Evolutionary conservation across 2,113 vertebrate species (phyloP).

Genomic region (Rhea pennata): DNA sequence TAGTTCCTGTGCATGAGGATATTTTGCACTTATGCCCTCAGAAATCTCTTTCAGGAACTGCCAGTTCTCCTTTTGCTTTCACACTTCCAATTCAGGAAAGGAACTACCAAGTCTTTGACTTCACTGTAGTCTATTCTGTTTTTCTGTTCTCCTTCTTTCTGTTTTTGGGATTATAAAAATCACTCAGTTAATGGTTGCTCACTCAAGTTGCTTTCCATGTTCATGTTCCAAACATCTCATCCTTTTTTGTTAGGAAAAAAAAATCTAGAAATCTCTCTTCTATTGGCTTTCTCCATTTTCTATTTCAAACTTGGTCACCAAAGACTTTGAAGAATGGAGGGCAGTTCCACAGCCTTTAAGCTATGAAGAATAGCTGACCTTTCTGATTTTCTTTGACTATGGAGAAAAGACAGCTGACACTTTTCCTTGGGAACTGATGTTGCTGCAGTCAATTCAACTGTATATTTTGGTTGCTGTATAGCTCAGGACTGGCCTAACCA

Average conservation of each 20-base stretch:
- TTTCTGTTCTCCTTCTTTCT: neutral
- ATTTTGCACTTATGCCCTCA: neutral
- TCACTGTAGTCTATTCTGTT: neutral
- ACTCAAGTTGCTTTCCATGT: neutral
- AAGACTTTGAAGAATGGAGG: neutral
- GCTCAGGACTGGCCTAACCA: neutral
- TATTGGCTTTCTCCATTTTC: neutral
- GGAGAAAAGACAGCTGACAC: neutral
- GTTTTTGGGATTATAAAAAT: neutral
- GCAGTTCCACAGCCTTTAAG: neutral
- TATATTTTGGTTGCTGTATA: neutral
- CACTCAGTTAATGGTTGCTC: neutral
- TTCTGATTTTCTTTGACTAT: neutral
- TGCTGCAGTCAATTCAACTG: neutral
- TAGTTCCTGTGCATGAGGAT: neutral
- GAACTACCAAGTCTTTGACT: neutral
- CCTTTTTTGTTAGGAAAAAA: neutral
- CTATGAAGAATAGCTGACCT: neutral
- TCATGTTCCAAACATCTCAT: neutral
- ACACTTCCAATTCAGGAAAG: neutral
- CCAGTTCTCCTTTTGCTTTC: neutral
- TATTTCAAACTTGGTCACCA: neutral
- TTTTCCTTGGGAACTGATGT: neutral
- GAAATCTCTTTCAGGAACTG: neutral
- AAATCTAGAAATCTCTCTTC: neutral